Percentiles rank a stretch among this genome's conserved stretches.
phyloP scores from a whole-genome alignment of 2,113 vertebrate species.

The human (Homo sapiens) region DNA sequence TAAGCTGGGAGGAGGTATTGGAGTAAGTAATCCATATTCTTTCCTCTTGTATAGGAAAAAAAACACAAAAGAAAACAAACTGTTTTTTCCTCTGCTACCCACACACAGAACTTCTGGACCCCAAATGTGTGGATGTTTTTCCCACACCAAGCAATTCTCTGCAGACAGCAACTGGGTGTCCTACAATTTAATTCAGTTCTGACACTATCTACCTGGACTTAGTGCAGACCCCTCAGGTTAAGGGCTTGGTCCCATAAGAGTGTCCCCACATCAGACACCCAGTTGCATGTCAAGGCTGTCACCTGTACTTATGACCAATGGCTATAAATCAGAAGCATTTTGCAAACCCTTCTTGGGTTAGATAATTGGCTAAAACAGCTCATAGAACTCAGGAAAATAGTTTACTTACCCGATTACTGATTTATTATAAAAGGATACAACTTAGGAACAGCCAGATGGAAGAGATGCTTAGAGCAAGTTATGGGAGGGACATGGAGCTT shows the following conservation, averaged over 20 bases:
- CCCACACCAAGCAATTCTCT: background rate
- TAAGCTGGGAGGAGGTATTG: background rate
- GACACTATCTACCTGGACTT: background rate
- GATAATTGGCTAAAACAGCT: background rate
- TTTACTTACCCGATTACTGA: background rate
- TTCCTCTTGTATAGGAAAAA: background rate
- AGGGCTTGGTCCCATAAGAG: background rate
- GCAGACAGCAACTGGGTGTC: background rate
- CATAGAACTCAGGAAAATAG: background rate
- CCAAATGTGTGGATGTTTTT: background rate
- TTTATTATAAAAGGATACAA: background rate
- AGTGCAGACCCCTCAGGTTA: background rate
- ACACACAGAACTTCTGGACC: background rate
- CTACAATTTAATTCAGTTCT: background rate
- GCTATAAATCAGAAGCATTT: background rate
- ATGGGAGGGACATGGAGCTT: background rate
- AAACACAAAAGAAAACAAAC: background rate
- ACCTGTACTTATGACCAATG: background rate
- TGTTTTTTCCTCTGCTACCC: background rate
- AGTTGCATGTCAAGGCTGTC: background rate
- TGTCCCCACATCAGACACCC: background rate
- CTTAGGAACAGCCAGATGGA: background rate
- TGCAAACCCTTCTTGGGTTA: background rate
- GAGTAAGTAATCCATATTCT: background rate
- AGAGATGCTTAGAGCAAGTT: background rate